phyloP scores from a whole-genome alignment of 2,797 vertebrate genomes.

The Taeniopygia guttata region DNA sequence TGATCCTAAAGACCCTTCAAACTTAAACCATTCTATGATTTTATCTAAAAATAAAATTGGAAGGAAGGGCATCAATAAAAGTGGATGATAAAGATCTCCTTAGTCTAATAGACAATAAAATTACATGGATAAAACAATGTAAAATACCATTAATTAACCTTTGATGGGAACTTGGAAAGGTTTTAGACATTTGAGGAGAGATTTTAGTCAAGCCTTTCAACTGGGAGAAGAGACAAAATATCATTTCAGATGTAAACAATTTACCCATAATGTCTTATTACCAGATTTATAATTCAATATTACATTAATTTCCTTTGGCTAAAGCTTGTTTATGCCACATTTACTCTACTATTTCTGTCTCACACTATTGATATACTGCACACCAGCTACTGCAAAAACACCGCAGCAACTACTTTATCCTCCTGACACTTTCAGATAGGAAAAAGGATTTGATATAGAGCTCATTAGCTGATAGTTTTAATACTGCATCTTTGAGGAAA shows the following conservation, averaged over 20 bases:
- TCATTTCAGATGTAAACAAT: slow-evolving; percentile 33
- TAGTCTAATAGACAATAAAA: slow-evolving; percentile 3
- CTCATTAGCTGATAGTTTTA: slow-evolving; percentile 14
- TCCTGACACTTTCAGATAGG: not conserved
- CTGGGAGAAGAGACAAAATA: not conserved
- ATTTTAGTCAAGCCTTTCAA: slow-evolving; percentile 18
- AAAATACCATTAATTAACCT: slow-evolving; percentile 37
- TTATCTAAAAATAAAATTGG: not conserved
- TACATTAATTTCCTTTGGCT: slow-evolving; percentile 3
- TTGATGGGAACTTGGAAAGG: slow-evolving; percentile 14
- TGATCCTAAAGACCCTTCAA: not conserved
- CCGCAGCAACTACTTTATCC: not conserved
- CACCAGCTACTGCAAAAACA: not conserved
- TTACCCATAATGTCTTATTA: slow-evolving; percentile 27
- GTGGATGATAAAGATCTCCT: not conserved
- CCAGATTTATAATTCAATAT: slow-evolving; percentile 8
- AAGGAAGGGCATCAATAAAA: not conserved
- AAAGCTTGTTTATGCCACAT: not conserved
- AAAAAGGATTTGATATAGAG: not conserved
- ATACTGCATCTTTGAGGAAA: not conserved
- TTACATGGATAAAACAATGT: not conserved
- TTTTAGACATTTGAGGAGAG: slow-evolving; percentile 30
- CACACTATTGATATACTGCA: not conserved
- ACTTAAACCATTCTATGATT: not conserved
- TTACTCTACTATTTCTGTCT: not conserved